These are phyloP conservation scores for Campoletis raptor DNA, from an alignment of 2,888 invertebrate genomes.

Conservation along the genomic window DNA sequence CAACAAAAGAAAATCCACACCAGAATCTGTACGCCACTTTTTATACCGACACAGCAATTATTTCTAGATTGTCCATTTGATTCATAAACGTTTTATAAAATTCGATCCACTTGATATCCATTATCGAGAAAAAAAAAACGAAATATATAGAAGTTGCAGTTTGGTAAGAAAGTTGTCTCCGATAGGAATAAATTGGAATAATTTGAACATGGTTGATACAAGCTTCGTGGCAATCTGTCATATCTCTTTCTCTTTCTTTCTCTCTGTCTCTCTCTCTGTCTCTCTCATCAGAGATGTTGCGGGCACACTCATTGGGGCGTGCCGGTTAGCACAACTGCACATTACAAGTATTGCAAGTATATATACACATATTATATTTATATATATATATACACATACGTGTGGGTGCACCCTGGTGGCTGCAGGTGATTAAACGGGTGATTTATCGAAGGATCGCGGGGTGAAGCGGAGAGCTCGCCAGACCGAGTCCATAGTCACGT, in stretches of 20 bases:
- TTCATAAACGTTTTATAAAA: not conserved
- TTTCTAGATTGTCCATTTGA: not conserved
- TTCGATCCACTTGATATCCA: not conserved
- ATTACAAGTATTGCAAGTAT: conserved; percentile 38
- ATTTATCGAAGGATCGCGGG: conserved; percentile 64
- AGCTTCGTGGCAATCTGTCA: conserved; percentile 35
- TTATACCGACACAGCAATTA: not conserved
- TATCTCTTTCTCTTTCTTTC: conserved; percentile 13
- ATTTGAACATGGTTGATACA: conserved; percentile 27
- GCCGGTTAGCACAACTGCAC: conserved; percentile 54
- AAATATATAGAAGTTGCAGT: not conserved
- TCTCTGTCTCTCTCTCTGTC: conserved; percentile 17
- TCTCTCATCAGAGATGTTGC: conserved; percentile 51
- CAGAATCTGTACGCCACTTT: not conserved
- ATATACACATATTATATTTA: not conserved
- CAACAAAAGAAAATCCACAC: not conserved
- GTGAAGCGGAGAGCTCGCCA: conserved; percentile 27
- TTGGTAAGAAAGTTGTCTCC: conserved; percentile 28
- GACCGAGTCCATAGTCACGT: conserved; percentile 55
- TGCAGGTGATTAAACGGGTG: conserved; percentile 68
- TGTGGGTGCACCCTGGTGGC: conserved; percentile 44
- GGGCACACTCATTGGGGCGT: conserved; percentile 55
- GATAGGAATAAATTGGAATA: conserved; percentile 8
- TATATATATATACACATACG: not conserved
- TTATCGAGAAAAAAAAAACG: not conserved